phyloP scores from a whole-genome alignment of 2,888 invertebrate genomes.

The Pantelozetes paolii region DNA sequence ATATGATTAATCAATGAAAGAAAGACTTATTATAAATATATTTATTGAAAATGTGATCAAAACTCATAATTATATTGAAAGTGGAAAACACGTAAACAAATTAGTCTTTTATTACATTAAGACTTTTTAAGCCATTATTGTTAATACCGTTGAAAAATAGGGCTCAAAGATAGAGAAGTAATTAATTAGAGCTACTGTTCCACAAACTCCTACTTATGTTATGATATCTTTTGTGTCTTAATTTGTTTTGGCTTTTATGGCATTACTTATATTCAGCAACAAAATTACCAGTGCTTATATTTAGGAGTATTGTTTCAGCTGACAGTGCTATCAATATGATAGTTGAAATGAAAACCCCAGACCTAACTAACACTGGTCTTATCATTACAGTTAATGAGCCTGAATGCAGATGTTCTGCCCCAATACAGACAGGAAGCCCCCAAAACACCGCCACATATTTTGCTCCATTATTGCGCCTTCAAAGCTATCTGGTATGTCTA shows the following conservation, averaged over 20 bases:
- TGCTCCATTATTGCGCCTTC: conserved; percentile 99
- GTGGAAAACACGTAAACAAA: background rate
- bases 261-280: background rate
- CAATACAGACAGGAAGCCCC: conserved; percentile 99
- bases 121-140: background rate
- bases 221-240: conserved; percentile 20
- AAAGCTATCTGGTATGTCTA: conserved; percentile 64
- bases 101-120: background rate
- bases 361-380: background rate
- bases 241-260: conserved; percentile 14
- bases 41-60: too few species aligned
- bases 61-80: too few species aligned
- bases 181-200: conserved; percentile 15
- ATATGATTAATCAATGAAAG: too few species aligned
- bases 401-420: conserved; percentile 96
- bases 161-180: conserved; percentile 1
- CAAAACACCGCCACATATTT: conserved; percentile 98
- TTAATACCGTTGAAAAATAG: conserved; percentile 2
- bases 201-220: background rate
- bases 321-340: background rate
- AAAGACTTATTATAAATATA: too few species aligned
- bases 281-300: background rate
- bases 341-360: too few species aligned
- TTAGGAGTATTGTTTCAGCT: background rate
- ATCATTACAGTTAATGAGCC: conserved; percentile 77